Conservation (phyloP, 2,888 invertebrate genomes). For the Lysandra bellargus region DNA sequence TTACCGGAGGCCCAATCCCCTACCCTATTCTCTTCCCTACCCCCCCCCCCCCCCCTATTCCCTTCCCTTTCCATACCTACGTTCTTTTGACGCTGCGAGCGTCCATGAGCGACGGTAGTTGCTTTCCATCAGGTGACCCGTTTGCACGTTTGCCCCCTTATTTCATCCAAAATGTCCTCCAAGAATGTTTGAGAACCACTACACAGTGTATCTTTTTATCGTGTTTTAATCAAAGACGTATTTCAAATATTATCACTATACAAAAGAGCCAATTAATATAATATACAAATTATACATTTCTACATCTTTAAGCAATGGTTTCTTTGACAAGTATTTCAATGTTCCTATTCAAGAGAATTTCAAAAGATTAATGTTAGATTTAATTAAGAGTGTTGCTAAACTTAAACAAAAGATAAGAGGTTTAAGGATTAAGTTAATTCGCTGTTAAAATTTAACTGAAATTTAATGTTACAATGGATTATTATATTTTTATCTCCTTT, state of each 20-base stretch:
- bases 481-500: no score
- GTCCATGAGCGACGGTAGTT: no score
- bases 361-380: conserved; percentile 7
- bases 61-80: no score
- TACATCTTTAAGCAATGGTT: background rate
- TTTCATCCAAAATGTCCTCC: no score
- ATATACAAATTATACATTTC: background rate
- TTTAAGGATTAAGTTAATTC: conserved; percentile 5
- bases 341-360: background rate
- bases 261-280: background rate
- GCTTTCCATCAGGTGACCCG: no score
- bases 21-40: no score
- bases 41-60: no score
- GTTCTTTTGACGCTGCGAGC: no score
- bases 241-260: background rate
- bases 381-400: background rate
- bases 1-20: no score
- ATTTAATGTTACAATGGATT: background rate
- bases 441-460: background rate
- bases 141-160: no score
- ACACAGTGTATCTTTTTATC: background rate
- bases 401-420: conserved; percentile 5
- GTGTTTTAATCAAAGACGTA: background rate
- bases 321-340: background rate
- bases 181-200: no score